Evolutionary conservation across 2,888 invertebrate species (phyloP), one percentile per base, ranked within the genome.

Genomic region (Callinectes sapidus): DNA sequence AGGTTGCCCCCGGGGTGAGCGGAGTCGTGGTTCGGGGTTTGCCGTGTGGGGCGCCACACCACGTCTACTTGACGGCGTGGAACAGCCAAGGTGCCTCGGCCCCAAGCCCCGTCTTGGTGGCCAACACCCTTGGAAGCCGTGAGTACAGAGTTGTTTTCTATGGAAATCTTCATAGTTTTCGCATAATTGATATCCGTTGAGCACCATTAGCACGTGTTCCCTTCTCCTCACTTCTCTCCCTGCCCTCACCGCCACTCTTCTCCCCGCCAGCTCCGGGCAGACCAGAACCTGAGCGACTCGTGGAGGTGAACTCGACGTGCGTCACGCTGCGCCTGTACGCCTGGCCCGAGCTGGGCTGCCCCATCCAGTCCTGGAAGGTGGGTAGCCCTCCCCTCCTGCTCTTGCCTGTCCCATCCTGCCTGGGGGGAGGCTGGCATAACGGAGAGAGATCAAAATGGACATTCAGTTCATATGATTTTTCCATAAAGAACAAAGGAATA

Each of bases 11-110:
- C 6, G 92, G 91, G 5, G 85, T 71, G 61, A 88, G 55, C 6
- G 90, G 92, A 10, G 94, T 87, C 18, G 90, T 93, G 87, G 91
- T 94, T 23, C 48, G 90, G 8, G 92, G 90, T 0, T 77, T 94
- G 54, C 93, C 94, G 18, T 94, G 94, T 71, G 94, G 94, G 32
- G 88, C 93, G 39, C 89, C 93, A 13, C 90, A 93, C 81, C 94
- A 94, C 90, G 88, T 94, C 35, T 94, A 94, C 91, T 55, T 92
- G n/a, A 93, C 92, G 18, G 93, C 94, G 14, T 92, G 92, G 93
- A 94, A 94, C 91, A 90, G 81, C 28, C 91, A 93, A n/a, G 93
- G 93, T 55, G 92, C 93, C 87, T 92, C 92, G 28, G 32, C 93
- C 39, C 92, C 94, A 5, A 94, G 94, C n/a, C 92, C 93, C 23